These are phyloP conservation scores for Gasterosteus nipponicus DNA, from an alignment of 2,113 vertebrate genomes.

Conservation along the genomic window DNA sequence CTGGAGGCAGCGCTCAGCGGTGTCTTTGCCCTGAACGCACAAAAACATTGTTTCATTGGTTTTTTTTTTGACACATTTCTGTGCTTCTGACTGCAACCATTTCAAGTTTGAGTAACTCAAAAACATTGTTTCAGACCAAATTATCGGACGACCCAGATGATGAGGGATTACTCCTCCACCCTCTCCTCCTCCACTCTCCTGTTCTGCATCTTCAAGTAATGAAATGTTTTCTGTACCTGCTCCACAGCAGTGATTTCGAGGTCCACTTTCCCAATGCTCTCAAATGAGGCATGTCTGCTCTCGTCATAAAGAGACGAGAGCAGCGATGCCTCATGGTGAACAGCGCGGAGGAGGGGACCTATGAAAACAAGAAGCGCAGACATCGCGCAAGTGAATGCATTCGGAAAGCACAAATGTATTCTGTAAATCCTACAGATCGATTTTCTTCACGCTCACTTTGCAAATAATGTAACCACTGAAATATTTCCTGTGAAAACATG, in stretches of 20 bases:
- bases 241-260: slow-evolving; percentile 21
- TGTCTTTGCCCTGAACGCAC: slow-evolving; percentile 31
- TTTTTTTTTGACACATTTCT: neutral
- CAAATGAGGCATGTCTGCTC: slow-evolving; percentile 23
- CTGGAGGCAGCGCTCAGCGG: slow-evolving; percentile 16
- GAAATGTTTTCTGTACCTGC: slow-evolving; percentile 7
- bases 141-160: too few relatives aligned
- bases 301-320: slow-evolving; percentile 7
- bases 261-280: slow-evolving; percentile 7
- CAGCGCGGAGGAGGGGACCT: slow-evolving; percentile 19
- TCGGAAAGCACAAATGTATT: too few relatives aligned
- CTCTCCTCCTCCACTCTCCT: too few relatives aligned
- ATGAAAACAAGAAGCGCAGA: neutral
- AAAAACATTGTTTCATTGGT: neutral
- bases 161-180: neutral
- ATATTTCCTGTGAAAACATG: neutral
- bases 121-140: neutral
- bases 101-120: neutral
- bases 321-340: slow-evolving; percentile 26
- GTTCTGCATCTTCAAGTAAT: neutral
- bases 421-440: neutral
- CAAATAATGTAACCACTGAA: neutral
- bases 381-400: neutral
- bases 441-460: neutral
- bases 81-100: neutral